phyloP scores from a whole-genome alignment of 2,113 vertebrate species.

The Lycocorax pyrrhopterus region DNA sequence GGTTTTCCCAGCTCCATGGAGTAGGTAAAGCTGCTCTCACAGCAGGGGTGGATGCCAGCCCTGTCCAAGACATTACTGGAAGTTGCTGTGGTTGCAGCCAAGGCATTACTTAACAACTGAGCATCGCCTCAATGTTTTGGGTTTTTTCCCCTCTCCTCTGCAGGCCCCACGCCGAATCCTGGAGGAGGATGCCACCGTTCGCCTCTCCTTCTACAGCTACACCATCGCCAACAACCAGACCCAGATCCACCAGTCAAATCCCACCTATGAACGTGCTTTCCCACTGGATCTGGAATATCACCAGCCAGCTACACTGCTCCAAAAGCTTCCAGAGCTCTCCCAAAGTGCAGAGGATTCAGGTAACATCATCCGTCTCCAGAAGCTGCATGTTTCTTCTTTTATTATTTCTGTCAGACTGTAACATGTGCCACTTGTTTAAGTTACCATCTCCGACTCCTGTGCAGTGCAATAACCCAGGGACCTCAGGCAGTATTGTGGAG shows the following conservation, averaged over 20 bases:
- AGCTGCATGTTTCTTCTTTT: accelerated
- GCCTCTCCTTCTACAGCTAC: slow-evolving; percentile 87
- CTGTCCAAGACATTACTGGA: slow-evolving; percentile 22
- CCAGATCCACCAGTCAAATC: slow-evolving; percentile 78
- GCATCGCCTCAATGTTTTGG: not conserved
- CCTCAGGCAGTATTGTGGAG: not conserved
- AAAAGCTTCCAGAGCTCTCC: slow-evolving; percentile 85
- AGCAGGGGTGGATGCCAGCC: not conserved
- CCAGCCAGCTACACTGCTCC: slow-evolving; percentile 80
- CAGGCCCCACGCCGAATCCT: slow-evolving; percentile 87
- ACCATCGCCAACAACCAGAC: slow-evolving; percentile 82
- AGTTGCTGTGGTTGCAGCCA: not conserved
- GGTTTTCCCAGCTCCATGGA: not conserved
- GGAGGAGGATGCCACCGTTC: slow-evolving; percentile 86
- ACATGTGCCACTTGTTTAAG: not conserved
- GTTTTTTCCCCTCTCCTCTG: not conserved
- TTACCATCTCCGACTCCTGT: not conserved
- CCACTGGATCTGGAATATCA: slow-evolving; percentile 88
- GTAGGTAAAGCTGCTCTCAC: not conserved
- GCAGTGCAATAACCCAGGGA: not conserved
- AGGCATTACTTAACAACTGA: not conserved
- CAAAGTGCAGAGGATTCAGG: slow-evolving; percentile 88
- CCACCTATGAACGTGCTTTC: slow-evolving; percentile 87
- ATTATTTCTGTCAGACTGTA: not conserved
- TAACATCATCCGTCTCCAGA: not conserved